Evolutionary conservation across 2,113 vertebrate species (phyloP).

Genomic region (Uria aalge): DNA sequence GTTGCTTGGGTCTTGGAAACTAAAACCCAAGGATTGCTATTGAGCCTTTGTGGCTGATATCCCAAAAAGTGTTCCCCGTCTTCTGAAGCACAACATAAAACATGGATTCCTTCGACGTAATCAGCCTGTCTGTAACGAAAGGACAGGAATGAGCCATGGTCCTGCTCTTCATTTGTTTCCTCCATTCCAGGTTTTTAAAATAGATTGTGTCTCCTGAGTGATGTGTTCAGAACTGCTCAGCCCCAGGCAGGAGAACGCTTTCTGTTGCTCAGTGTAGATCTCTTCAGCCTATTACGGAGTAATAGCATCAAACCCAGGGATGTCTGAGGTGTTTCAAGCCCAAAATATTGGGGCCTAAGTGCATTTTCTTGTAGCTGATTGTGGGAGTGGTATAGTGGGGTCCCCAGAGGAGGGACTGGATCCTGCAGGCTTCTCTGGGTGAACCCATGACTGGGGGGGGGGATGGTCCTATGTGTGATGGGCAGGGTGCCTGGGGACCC

Average conservation of each 20-base stretch:
- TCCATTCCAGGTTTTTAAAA: not conserved
- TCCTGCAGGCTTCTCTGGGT: not conserved
- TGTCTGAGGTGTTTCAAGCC: not conserved
- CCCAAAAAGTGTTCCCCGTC: not conserved
- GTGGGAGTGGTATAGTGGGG: not conserved
- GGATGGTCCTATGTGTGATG: not conserved
- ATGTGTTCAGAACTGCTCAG: not conserved
- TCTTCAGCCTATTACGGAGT: not conserved
- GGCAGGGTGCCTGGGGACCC: not conserved
- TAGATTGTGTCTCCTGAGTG: not conserved
- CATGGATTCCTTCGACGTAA: not conserved
- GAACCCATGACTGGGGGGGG: accelerated
- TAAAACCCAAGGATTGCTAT: not conserved
- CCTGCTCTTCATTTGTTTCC: not conserved
- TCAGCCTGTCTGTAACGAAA: not conserved
- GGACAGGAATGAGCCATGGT: not conserved
- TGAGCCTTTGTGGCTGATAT: not conserved
- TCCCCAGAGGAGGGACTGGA: not conserved
- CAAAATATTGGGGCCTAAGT: not conserved
- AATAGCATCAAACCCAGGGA: not conserved
- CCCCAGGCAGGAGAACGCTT: not conserved
- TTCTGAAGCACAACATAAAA: not conserved
- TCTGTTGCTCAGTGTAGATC: not conserved
- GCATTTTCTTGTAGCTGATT: not conserved
- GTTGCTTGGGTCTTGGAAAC: not conserved